Percentiles rank a stretch among this genome's conserved stretches.
These are phyloP conservation scores for Phenacoccus solenopsis DNA, from an alignment of 1,140 invertebrate species.

Conservation along the genomic window DNA sequence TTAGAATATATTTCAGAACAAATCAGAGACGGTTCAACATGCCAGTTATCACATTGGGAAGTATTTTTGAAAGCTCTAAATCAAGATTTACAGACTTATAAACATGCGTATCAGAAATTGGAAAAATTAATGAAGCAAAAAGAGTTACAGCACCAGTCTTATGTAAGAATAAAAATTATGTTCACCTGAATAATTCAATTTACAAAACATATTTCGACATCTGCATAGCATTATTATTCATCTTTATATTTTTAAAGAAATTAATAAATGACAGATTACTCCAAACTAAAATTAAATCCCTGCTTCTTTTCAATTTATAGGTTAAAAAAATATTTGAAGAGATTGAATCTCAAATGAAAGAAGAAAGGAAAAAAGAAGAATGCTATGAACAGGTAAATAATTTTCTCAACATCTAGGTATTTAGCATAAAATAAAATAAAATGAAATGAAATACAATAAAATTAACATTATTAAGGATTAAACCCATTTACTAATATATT, in stretches of 20 bases:
- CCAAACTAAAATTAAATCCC: too few species aligned
- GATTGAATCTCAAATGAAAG: neutral
- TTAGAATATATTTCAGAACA: neutral
- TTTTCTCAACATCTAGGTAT: too few species aligned
- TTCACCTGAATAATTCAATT: too few species aligned
- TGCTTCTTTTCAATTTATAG: neutral
- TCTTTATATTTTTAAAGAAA: too few species aligned
- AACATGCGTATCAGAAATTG: neutral
- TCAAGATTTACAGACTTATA: conserved; percentile 4
- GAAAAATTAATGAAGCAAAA: neutral
- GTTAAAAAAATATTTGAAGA: conserved; percentile 9
- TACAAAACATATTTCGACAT: too few species aligned
- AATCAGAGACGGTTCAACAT: neutral
- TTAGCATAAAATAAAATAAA: too few species aligned
- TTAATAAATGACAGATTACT: too few species aligned
- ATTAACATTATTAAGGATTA: neutral
- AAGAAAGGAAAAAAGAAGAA: neutral
- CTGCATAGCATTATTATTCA: too few species aligned
- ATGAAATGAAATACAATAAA: too few species aligned
- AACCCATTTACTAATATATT: neutral
- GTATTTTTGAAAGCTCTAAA: neutral
- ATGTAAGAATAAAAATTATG: neutral
- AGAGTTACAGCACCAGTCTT: neutral
- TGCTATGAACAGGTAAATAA: neutral
- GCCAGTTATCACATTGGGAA: neutral